These are phyloP conservation scores for Pocillopora meandrina DNA, from an alignment of 92 coral and sea anemone genomes.

Conservation along the genomic window DNA sequence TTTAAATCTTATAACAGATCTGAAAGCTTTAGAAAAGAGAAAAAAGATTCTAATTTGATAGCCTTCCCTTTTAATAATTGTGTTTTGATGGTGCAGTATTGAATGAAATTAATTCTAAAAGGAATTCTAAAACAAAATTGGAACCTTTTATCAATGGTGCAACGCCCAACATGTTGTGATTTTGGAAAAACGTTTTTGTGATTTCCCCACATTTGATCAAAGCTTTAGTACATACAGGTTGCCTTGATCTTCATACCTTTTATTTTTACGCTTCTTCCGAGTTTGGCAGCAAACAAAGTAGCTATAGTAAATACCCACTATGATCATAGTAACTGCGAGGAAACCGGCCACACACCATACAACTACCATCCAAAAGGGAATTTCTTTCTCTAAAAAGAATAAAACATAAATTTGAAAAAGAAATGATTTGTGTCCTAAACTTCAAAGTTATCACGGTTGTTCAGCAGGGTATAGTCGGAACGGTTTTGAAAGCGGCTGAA, in stretches of 20 bases:
- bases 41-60: no score
- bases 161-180: no score
- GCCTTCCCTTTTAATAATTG: no score
- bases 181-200: no score
- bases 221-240: no score
- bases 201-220: no score
- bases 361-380: slow-evolving; percentile 62
- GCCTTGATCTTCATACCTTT: slow-evolving; percentile 32
- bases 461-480: not conserved
- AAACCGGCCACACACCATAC: slow-evolving; percentile 69
- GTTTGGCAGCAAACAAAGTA: slow-evolving; percentile 43
- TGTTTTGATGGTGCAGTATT: no score
- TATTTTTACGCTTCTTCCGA: slow-evolving; percentile 29
- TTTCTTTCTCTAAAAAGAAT: slow-evolving; percentile 9
- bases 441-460: not conserved
- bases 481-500: not conserved
- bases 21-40: no score
- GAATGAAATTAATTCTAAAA: no score
- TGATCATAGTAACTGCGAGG: slow-evolving; percentile 38
- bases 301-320: slow-evolving; percentile 50
- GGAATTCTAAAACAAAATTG: no score
- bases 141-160: no score
- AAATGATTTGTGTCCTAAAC: not conserved
- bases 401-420: not conserved
- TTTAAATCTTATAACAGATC: no score